Percentiles rank a stretch among this genome's conserved stretches.
phyloP scores from a whole-genome alignment of 2,113 vertebrate species.

The Corapipo altera region DNA sequence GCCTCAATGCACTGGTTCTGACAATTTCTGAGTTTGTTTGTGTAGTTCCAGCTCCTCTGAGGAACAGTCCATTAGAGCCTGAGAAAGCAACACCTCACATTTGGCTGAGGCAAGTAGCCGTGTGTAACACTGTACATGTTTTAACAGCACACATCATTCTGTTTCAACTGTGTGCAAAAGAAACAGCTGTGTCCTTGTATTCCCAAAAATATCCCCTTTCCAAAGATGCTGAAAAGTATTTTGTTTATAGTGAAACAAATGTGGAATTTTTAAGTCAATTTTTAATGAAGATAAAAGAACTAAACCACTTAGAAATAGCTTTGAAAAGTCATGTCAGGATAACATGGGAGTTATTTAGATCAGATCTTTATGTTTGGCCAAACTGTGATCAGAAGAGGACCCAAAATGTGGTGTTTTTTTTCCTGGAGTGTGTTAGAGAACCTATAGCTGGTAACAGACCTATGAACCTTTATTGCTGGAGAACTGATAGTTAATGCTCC shows the following conservation, averaged over 20 bases:
- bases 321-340: background rate
- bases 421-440: background rate
- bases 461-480: background rate
- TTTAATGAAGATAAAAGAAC: background rate
- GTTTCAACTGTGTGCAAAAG: background rate
- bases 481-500: background rate
- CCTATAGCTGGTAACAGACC: background rate
- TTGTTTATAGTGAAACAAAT: background rate
- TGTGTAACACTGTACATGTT: background rate
- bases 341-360: background rate
- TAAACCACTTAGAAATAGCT: background rate
- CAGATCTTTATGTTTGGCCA: background rate
- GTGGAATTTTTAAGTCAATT: background rate
- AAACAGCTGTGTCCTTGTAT: background rate
- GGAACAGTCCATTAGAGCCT: background rate
- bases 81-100: background rate
- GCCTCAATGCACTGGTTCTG: background rate
- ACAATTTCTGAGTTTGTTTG: background rate
- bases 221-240: background rate
- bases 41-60: background rate
- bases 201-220: background rate
- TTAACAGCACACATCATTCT: background rate
- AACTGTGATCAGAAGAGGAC: background rate
- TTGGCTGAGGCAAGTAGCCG: background rate
- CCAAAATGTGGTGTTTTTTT: background rate